Evolutionary conservation across 2,113 vertebrate species (phyloP), one percentile per base, ranked within the genome.

Genomic region (Condylura cristata): DNA sequence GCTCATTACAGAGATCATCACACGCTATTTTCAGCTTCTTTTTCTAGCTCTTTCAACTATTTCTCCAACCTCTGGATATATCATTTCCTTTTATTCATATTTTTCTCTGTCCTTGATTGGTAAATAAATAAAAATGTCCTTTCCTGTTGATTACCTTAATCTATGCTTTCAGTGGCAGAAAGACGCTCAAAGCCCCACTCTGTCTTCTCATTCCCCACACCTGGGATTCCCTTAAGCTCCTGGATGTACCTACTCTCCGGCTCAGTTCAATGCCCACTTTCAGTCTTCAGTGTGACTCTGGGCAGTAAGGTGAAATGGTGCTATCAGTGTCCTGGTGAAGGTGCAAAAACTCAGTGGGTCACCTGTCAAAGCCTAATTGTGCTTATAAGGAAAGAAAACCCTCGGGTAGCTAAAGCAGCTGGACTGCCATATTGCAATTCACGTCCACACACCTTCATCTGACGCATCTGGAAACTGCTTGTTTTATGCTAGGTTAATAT

Each of bases 301-400:
- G 41, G 60, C 1, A 89, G n/a, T 86, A 70, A 83, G 74, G 78
- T 41, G n/a, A 80, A 94, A 75, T 8, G 4, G 9, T 78, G 32
- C 37, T 32, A 48, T 48, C 26, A 56, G 10, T 90, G n/a, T 78
- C 68, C 2, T 34, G 24, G 70, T 3, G 37, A 80, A 85, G 58
- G 18, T 51, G 56, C 84, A n/a, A 78, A 86, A 93, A n/a, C 28
- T 74, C 72, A 68, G 56, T 56, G 30, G 82, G 20, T n/a, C 44
- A 46, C 11, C 32, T 82, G 46, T 39, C 44, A 32, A 48, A 94
- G 86, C 58, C 61, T 39, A 68, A 1, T 86, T 78, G 46, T 51
- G 72, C 51, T 63, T 91, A 86, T 30, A 65, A 89, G 60, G 58
- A 68, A 93, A 84, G 24, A 63, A 90, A 96, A 74, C 11, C 32